Evolutionary conservation across 2,797 vertebrate species (phyloP).

Genomic region (Podargus strigoides): DNA sequence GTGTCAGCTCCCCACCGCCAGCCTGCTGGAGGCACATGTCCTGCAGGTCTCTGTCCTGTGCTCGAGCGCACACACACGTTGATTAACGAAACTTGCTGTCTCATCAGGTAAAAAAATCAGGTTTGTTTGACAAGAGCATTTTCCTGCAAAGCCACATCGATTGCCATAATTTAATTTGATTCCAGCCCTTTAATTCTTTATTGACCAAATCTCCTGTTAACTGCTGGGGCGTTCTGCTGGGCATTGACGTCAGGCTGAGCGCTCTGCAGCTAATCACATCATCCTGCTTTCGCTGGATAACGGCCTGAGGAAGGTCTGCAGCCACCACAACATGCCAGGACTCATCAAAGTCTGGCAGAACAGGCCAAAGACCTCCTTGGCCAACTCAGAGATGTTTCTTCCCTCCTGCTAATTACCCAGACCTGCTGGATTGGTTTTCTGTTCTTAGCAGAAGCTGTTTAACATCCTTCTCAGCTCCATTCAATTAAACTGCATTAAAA

Average conservation of each 20-base stretch:
- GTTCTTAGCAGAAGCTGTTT: not conserved
- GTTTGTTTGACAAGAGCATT: not conserved
- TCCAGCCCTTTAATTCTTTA: not conserved
- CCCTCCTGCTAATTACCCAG: accelerated
- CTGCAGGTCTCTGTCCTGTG: too few relatives aligned
- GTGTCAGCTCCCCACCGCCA: too few relatives aligned
- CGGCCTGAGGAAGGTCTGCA: not conserved
- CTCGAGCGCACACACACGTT: not conserved
- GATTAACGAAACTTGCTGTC: not conserved
- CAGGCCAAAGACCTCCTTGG: not conserved
- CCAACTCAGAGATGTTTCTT: not conserved
- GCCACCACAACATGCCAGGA: not conserved
- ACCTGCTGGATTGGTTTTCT: not conserved
- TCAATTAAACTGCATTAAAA: not conserved
- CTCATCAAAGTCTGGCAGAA: not conserved
- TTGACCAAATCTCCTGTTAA: not conserved
- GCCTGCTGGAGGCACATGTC: too few relatives aligned
- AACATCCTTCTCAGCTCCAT: not conserved
- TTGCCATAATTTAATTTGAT: not conserved
- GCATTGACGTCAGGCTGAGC: not conserved
- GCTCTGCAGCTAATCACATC: not conserved
- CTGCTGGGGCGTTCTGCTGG: not conserved
- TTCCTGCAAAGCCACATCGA: not conserved
- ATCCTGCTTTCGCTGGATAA: not conserved
- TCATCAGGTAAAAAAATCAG: not conserved